Evolutionary conservation across 2,888 invertebrate species (phyloP).

Genomic region (Deilephila elpenor): DNA sequence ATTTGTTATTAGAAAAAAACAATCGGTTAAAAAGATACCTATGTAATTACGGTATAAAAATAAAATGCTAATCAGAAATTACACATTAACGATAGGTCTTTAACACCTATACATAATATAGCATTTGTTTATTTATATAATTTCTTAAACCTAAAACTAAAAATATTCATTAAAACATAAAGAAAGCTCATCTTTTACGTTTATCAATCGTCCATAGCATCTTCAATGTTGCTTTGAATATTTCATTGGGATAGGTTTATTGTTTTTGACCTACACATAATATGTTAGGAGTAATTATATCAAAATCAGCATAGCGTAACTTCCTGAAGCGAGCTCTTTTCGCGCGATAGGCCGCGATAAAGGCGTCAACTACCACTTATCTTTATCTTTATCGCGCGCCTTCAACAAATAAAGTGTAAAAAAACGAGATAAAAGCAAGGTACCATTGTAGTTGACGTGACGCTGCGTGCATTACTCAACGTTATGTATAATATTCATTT

Average conservation of each 20-base stretch:
- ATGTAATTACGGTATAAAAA: too few relatives aligned
- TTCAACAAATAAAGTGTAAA: slow-evolving; percentile 82
- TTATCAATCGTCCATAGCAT: background rate
- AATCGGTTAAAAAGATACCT: too few relatives aligned
- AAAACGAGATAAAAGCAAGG: slow-evolving; percentile 76
- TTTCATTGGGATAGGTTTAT: background rate
- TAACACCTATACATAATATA: background rate
- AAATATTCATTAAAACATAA: too few relatives aligned
- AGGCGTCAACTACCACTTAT: slow-evolving; percentile 75
- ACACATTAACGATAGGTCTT: background rate
- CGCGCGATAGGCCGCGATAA: slow-evolving; percentile 75
- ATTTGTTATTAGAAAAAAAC: too few relatives aligned
- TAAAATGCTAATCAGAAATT: background rate
- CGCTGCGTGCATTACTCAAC: slow-evolving; percentile 34
- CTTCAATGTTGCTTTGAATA: background rate
- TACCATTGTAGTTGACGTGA: slow-evolving; percentile 66
- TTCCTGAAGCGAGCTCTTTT: slow-evolving; percentile 60
- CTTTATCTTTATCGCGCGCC: slow-evolving; percentile 81
- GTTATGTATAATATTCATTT: slow-evolving; percentile 12
- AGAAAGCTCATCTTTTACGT: too few relatives aligned
- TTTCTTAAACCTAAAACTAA: too few relatives aligned
- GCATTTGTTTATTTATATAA: too few relatives aligned
- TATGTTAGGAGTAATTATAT: slow-evolving; percentile 9
- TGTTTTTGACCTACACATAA: slow-evolving; percentile 7
- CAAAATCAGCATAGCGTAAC: slow-evolving; percentile 22